Conservation (phyloP, 2,113 vertebrate genomes). For the Varanus salvator region DNA sequence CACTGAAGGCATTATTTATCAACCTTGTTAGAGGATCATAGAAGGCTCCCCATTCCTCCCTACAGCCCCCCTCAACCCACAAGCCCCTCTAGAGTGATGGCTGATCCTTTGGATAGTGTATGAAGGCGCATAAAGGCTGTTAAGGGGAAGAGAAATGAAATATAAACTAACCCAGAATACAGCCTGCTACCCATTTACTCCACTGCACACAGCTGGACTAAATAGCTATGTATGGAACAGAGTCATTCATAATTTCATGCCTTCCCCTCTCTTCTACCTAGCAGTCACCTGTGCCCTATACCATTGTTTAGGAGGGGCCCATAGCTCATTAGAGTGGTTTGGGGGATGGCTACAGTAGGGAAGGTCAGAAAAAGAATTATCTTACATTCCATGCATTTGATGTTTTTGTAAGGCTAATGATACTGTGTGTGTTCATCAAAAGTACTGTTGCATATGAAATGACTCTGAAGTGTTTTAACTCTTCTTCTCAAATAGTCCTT, state of each 20-base stretch:
- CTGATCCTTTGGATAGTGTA: neutral
- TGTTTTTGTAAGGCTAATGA: neutral
- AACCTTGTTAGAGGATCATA: neutral
- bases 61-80: neutral
- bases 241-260: neutral
- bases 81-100: neutral
- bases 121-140: neutral
- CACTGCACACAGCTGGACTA: no score
- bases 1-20: no score
- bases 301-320: neutral
- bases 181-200: no score
- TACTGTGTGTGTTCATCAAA: no score
- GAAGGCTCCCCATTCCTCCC: neutral
- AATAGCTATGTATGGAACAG: no score
- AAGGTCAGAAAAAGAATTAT: neutral
- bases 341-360: no score
- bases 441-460: neutral
- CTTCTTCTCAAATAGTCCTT: neutral
- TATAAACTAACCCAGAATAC: neutral
- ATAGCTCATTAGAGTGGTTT: neutral
- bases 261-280: neutral
- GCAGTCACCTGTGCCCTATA: neutral
- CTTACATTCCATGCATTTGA: neutral
- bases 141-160: neutral
- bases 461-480: neutral